A percentile compares a stretch with the other conserved stretches of the same genome.
These are phyloP conservation scores for Agrilus cyanescens DNA, from an alignment of 2,888 invertebrate genomes.

Conservation along the genomic window DNA sequence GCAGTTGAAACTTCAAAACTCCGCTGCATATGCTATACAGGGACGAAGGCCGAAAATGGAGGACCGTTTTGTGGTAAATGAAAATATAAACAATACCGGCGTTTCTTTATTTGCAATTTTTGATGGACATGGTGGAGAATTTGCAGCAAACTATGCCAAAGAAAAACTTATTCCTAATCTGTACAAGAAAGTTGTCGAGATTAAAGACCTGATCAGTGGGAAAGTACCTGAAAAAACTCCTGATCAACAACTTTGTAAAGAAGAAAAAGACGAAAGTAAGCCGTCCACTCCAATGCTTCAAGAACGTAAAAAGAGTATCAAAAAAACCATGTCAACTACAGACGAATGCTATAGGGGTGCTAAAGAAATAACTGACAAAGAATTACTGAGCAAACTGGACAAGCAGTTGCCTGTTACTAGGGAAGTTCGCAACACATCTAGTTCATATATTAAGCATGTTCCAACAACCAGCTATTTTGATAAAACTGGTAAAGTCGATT, in stretches of 20 bases:
- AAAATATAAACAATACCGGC: constrained; percentile 73
- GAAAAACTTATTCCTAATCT: constrained; percentile 76
- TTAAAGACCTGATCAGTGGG: constrained; percentile 56
- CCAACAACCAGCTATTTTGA: constrained; percentile 55
- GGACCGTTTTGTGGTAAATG: constrained; percentile 82
- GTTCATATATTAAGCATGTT: constrained; percentile 36
- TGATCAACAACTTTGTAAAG: constrained; percentile 15
- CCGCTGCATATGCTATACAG: constrained; percentile 82
- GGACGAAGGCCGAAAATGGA: constrained; percentile 89
- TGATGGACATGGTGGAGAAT: constrained; percentile 93
- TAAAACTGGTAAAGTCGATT: constrained; percentile 63
- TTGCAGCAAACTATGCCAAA: constrained; percentile 86
- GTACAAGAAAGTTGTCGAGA: constrained; percentile 61
- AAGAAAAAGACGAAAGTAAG: constrained; percentile 32
- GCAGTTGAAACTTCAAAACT: constrained; percentile 63
- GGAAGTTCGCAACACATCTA: constrained; percentile 42
- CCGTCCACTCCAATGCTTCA: constrained; percentile 30
- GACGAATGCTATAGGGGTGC: constrained; percentile 38
- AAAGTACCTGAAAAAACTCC: constrained; percentile 28
- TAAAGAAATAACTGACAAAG: constrained; percentile 54
- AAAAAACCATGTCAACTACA: constrained; percentile 46
- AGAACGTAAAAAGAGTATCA: constrained; percentile 54
- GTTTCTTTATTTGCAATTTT: constrained; percentile 85
- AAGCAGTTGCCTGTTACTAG: constrained; percentile 48
- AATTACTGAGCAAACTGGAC: constrained; percentile 52